A percentile compares a stretch with the other conserved stretches of the same genome.
Evolutionary conservation across 2,888 invertebrate genomes (phyloP).

Genomic region (Xylota segnis): DNA sequence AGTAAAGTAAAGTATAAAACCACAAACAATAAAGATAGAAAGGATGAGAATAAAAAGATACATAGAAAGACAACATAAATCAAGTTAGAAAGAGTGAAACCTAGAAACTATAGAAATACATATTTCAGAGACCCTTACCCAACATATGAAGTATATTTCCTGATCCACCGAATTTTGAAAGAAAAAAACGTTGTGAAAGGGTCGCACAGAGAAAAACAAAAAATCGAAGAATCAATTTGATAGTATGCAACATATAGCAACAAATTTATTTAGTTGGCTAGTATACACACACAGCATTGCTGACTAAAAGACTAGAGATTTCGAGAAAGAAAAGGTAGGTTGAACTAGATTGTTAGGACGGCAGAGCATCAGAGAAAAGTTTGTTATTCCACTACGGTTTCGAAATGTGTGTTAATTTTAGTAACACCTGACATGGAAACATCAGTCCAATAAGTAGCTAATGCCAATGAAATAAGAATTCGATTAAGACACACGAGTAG

Average conservation of each 20-base stretch:
- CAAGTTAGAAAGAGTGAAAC: background rate
- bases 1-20: background rate
- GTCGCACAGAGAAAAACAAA: background rate
- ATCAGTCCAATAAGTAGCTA: too few relatives aligned
- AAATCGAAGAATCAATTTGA: background rate
- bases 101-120: background rate
- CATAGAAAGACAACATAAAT: too few relatives aligned
- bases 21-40: background rate
- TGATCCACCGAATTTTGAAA: background rate
- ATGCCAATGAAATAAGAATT: too few relatives aligned
- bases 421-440: too few relatives aligned
- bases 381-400: too few relatives aligned
- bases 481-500: too few relatives aligned
- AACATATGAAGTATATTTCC: background rate
- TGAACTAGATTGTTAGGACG: background rate
- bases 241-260: background rate
- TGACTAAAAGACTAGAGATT: too few relatives aligned
- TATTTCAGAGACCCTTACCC: conserved; percentile 1
- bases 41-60: background rate
- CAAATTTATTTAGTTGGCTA: background rate
- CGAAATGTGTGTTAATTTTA: too few relatives aligned
- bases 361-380: background rate
- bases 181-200: background rate
- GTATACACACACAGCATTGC: too few relatives aligned
- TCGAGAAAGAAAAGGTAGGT: too few relatives aligned